Evolutionary conservation across 2,888 invertebrate genomes (phyloP), one percentile per base, ranked within the genome.

Genomic region (Periphyllus acericola): DNA sequence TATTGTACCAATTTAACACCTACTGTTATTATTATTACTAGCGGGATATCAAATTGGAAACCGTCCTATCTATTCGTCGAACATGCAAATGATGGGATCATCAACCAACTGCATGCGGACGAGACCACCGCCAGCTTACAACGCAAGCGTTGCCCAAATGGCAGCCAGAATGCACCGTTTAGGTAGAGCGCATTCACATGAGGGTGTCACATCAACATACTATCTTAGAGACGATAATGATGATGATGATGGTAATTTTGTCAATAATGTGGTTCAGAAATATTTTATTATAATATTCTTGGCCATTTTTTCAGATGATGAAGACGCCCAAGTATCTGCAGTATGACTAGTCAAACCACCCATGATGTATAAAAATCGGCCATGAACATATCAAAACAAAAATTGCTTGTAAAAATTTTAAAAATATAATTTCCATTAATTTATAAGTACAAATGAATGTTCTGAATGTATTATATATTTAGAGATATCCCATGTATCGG

Each of bases 131-230:
- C 96, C 95, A 88, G 95, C 96, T 84, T 97, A 97, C 93, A 95
- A 95, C 91, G 94, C 96, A 90, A 96, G 96, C 83, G 84, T 89
- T 60, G 96, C 96, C 86, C 96, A 96, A 91, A 95, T 96, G 94
- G 96, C 96, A 90, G 92, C 92, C 36, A 94, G 96, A 89, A 93
- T 95, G 90, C 96, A 96, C 92, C 94, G 96, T 90, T 93, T 96
- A 90, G 96, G 96, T 90, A 94, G 96, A 90, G 96, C 96, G 82
- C 96, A 96, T 93, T 96, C 96, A 90, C 96, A 96, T 92, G 96
- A 96, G 92, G 96, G 96, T 90, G 96, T 96, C 90, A 95, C 96
- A 36, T 89, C 89, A 85, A 90, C 89, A 89, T 89, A 89, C 84
- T 83, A 89, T 75, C 32, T 75, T 36, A 46, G 89, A 40, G 89